Base-by-base conservation (phyloP, 2,113 vertebrate species). In the Pterocles gutturalis region DNA sequence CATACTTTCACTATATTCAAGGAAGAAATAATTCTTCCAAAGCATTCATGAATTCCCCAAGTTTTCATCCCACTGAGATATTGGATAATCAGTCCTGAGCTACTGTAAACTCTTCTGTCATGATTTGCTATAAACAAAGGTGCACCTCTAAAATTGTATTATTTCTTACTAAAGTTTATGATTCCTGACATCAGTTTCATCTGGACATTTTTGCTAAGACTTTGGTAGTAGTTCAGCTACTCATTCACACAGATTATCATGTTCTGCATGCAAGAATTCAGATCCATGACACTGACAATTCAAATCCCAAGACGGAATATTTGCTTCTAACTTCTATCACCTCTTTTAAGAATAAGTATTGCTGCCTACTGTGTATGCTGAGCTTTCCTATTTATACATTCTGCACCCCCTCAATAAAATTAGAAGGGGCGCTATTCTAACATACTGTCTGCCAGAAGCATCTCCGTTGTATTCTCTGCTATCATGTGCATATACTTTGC, bases 401-500 rank as follows among this genome's bases (percentile, higher is more conserved):
- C 54, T 54, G 55, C 49, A 84, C 15, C 24, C 61, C 58, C 73
- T 93, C 85, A 65, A 75, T 67, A 88, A 87, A 91, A 90, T 93
- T n/a, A 83, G 82, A 89, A 90, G 77, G 45, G 51, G 31, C 0
- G 1, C 31, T 87, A 73, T 57, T 89, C 33, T 54, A 78, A 91
- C 61, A 41, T 21, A 49, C 29, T 86, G 54, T 67, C 64, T 82
- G 70, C 58, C 71, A 69, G 57, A 82, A 95, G 53, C 28, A 73
- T 62, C 49, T 58, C 73, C 43, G 77, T 25, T 83, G 13, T 82
- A 65, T 91, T 82, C 41, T 28, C 54, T 55, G 38, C 43, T 62
- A 33, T 90, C 60, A 76, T 22, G 80, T 95, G 48, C 83, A 95
- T 93, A 83, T 61, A 67, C 70, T 95, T 95, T 72, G 83, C 43